Conservation (phyloP, 2,888 invertebrate species). For the Sminthurides aquaticus region DNA sequence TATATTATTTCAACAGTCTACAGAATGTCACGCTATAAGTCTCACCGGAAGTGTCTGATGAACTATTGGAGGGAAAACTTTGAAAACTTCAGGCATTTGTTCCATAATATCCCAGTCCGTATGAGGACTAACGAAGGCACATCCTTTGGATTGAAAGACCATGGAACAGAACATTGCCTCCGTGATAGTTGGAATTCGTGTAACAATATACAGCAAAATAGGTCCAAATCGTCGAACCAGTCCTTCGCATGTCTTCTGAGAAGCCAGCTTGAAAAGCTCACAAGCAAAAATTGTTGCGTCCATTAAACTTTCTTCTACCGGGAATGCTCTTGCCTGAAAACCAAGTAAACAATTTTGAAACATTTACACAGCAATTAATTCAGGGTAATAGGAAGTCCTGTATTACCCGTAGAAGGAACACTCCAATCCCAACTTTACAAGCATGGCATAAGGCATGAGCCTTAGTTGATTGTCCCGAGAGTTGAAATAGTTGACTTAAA, state of each 20-base stretch:
- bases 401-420: slow-evolving; percentile 34
- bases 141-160: slow-evolving; percentile 36
- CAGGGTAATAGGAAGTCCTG: not conserved
- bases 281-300: slow-evolving; percentile 39
- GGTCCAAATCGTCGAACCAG: slow-evolving; percentile 40
- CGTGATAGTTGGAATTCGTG: slow-evolving; percentile 30
- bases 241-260: slow-evolving; percentile 38
- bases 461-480: slow-evolving; percentile 33
- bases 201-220: slow-evolving; percentile 37
- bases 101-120: slow-evolving; percentile 29
- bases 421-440: slow-evolving; percentile 39
- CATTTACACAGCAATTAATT: not conserved
- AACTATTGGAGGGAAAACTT: not conserved
- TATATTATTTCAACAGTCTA: not conserved
- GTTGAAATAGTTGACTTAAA: slow-evolving; percentile 38
- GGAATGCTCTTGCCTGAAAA: slow-evolving; percentile 30
- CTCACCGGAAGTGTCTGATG: not conserved
- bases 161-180: slow-evolving; percentile 41
- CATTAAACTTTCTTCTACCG: slow-evolving; percentile 29
- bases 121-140: slow-evolving; percentile 31
- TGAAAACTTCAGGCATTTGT: slow-evolving; percentile 1
- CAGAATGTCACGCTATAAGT: not conserved
- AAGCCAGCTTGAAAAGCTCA: slow-evolving; percentile 37
- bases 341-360: not conserved
- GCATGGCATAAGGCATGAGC: slow-evolving; percentile 40